Base-by-base conservation (phyloP, 2,113 vertebrate genomes). In the Burhinus oedicnemus region DNA sequence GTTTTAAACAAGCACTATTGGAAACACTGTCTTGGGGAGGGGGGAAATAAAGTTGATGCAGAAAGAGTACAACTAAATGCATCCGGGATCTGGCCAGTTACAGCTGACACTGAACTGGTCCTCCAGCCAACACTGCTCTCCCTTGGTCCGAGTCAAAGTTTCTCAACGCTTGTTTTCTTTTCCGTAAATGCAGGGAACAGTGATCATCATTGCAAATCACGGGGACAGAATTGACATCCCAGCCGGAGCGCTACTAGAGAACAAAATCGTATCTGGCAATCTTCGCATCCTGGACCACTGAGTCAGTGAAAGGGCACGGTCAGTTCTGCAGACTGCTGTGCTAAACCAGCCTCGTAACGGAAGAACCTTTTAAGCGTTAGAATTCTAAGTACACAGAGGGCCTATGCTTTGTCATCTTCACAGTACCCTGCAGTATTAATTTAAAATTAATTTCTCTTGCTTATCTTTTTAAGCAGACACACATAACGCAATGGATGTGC, bases 171-270 rank as follows among this genome's bases (percentile, higher is more conserved):
- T 14, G 12, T 61, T 61, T 32, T 93, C 47, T 87, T 54, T 47
- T 34, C 65, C 81, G 89, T 75, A 57, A 60, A 60, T 17, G 4
- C 97, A 99, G 99, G 99, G 99, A 97, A 99, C 99, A 3, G 99
- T 99, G 89, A 99, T 99, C 98, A 99, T 99, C 96, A 99, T 99
- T 34, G 99, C 99, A 91, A 99, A 99, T 93, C 99, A 99, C 0
- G 99, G 99, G 5, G 99, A 99, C 97, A 98, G 99, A 92, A 99
- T 99, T 55, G 99, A 99, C 95, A 99, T 99, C 94, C 99, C 99
- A 0, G 99, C 99, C 9, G 99, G 99, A 89, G 99, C 99, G 51
- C 97, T 99, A 95, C 98, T 99, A 96, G 99, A 99, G 95, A 99
- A 99, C 98, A 99, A 99, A 97, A 99, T 99, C 1, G 99, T 99